Percentiles rank a stretch among this genome's conserved stretches.
Evolutionary conservation across 2,888 invertebrate species (phyloP).

Genomic region (Rhamphomyia laevipes): DNA sequence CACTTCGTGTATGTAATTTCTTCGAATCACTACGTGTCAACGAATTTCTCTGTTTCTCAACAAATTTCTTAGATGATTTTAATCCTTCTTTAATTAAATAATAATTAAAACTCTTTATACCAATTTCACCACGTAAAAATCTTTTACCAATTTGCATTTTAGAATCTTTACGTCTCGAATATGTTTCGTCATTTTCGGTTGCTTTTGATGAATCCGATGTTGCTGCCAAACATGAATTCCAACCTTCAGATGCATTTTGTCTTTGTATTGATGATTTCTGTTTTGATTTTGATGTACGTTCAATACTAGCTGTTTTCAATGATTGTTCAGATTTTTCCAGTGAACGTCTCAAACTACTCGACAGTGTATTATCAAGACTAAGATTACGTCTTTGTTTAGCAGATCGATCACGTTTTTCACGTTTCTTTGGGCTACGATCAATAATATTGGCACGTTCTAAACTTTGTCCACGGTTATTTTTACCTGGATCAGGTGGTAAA

Average conservation of each 20-base stretch:
- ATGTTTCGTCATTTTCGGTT: slow-evolving; percentile 17
- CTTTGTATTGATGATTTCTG: slow-evolving; percentile 12
- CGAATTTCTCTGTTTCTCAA: slow-evolving; percentile 27
- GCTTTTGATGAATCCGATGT: slow-evolving; percentile 14
- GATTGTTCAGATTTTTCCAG: slow-evolving; percentile 14
- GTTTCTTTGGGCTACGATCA: slow-evolving; percentile 15
- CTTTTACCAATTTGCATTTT: slow-evolving; percentile 36
- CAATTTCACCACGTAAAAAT: slow-evolving; percentile 35
- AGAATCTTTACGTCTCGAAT: slow-evolving; percentile 16
- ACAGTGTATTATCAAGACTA: slow-evolving; percentile 26
- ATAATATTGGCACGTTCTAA: slow-evolving; percentile 25
- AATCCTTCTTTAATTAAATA: slow-evolving; percentile 36
- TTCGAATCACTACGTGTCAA: slow-evolving; percentile 15
- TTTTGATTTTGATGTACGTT: slow-evolving; percentile 15
- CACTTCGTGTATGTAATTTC: slow-evolving; percentile 30
- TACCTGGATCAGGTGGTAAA: slow-evolving; percentile 15
- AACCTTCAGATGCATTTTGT: slow-evolving; percentile 15
- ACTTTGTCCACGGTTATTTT: slow-evolving; percentile 28
- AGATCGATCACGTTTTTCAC: slow-evolving; percentile 24
- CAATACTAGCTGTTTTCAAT: slow-evolving; percentile 13
- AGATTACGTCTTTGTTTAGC: slow-evolving; percentile 32
- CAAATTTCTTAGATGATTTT: slow-evolving; percentile 33
- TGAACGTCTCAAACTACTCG: slow-evolving; percentile 11
- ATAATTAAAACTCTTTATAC: slow-evolving; percentile 38
- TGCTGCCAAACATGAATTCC: slow-evolving; percentile 14